Conservation (phyloP, 2,797 vertebrate genomes). For the Perodicticus potto region DNA sequence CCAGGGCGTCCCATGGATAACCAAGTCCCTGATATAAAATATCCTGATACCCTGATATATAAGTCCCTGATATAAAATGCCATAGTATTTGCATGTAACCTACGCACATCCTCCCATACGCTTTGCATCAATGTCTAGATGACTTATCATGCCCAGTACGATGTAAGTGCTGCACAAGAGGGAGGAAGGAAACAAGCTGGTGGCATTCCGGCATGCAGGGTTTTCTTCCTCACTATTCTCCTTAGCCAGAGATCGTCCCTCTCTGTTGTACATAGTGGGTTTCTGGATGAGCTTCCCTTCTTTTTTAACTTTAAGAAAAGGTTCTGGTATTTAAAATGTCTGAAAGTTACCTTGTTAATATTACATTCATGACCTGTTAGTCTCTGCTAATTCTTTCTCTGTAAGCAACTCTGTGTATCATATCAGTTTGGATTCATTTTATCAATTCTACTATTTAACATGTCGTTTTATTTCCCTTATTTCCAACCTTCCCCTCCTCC, state of each 20-base stretch:
- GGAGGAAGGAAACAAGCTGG: neutral
- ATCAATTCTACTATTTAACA: neutral
- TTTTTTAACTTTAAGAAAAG: no score
- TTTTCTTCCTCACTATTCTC: neutral
- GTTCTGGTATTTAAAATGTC: neutral
- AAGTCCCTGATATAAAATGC: neutral
- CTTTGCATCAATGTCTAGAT: neutral
- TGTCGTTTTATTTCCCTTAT: slow-evolving; percentile 9
- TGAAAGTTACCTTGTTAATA: slow-evolving; percentile 37
- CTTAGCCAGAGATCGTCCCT: slow-evolving; percentile 2
- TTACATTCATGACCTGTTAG: neutral
- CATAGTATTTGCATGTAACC: neutral
- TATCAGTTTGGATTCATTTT: slow-evolving; percentile 8
- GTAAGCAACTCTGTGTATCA: neutral
- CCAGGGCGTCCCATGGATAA: neutral
- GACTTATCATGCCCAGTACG: neutral
- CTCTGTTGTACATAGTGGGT: neutral
- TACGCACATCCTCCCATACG: neutral
- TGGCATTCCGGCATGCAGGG: neutral
- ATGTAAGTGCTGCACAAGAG: neutral
- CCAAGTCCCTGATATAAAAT: neutral
- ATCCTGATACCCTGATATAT: no score
- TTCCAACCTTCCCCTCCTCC: neutral
- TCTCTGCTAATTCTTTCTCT: slow-evolving; percentile 35
- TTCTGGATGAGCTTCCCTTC: neutral